A percentile compares a stretch with the other conserved stretches of the same genome.
phyloP scores from a whole-genome alignment of 2,113 vertebrate genomes.

The Macquaria australasica region DNA sequence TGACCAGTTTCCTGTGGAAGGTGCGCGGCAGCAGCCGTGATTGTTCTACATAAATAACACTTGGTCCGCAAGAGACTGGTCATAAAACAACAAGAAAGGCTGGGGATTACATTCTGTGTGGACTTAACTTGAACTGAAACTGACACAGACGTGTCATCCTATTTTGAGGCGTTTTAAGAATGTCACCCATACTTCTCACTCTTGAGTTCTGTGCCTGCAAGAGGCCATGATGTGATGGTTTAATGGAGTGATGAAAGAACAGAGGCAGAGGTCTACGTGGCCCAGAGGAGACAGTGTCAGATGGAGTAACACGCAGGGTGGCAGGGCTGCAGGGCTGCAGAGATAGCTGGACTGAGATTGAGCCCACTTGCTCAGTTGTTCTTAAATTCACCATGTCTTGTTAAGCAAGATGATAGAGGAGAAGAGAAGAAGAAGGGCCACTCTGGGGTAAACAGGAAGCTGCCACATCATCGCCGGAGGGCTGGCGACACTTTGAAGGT shows the following conservation, averaged over 20 bases:
- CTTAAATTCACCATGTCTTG: constrained; percentile 66
- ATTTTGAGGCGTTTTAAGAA: neutral
- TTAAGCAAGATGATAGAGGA: constrained; percentile 60
- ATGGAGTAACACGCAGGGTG: constrained; percentile 28
- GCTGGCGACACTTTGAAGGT: constrained; percentile 64
- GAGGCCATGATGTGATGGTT: neutral
- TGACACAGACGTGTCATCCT: neutral
- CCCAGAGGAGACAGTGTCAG: neutral
- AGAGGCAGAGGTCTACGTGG: constrained; percentile 51
- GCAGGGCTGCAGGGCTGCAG: constrained; percentile 29
- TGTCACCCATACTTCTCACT: neutral
- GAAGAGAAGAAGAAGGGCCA: constrained; percentile 65
- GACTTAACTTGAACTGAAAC: neutral
- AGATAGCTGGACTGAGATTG: constrained; percentile 35
- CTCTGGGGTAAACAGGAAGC: constrained; percentile 83
- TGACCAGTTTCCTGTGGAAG: constrained; percentile 71
- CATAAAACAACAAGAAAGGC: constrained; percentile 25
- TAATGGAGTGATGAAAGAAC: constrained; percentile 2
- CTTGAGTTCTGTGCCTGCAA: neutral
- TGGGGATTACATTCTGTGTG: neutral
- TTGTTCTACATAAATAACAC: constrained; percentile 32
- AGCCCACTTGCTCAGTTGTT: constrained; percentile 47
- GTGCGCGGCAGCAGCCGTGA: constrained; percentile 28
- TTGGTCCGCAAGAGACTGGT: neutral
- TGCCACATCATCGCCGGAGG: constrained; percentile 51